Evolutionary conservation across 2,888 invertebrate species (phyloP).

Genomic region (Temnothorax rugatulus): DNA sequence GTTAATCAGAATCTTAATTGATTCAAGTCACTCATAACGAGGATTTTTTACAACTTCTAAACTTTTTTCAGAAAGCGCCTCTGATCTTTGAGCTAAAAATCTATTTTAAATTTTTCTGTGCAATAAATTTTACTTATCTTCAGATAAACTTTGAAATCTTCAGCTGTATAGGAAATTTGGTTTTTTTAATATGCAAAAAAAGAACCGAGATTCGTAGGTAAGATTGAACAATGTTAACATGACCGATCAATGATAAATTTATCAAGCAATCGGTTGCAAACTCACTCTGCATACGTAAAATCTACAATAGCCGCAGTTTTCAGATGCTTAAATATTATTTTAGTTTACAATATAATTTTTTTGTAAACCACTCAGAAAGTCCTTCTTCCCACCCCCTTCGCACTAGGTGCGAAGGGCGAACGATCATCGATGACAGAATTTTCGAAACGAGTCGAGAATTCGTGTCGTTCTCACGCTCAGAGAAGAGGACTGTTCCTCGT

Average conservation of each 20-base stretch:
- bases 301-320: not conserved
- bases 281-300: not conserved
- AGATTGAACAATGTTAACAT: not conserved
- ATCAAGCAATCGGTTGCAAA: not conserved
- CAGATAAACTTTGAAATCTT: too few relatives aligned
- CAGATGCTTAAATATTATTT: not conserved
- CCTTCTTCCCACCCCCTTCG: conserved; percentile 75
- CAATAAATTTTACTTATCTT: too few relatives aligned
- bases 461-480: conserved; percentile 85
- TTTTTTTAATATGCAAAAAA: too few relatives aligned
- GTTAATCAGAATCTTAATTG: too few relatives aligned
- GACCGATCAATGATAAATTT: not conserved
- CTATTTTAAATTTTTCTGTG: too few relatives aligned
- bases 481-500: conserved; percentile 87
- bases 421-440: conserved; percentile 83
- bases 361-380: conserved; percentile 83
- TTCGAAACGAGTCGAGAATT: conserved; percentile 61
- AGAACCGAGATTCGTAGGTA: not conserved
- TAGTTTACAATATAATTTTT: not conserved
- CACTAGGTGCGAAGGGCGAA: conserved; percentile 79
- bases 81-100: too few relatives aligned
- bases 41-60: too few relatives aligned
- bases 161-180: too few relatives aligned
- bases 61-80: too few relatives aligned
- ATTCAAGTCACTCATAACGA: too few relatives aligned